Percentiles rank a stretch among this genome's conserved stretches.
Conservation (phyloP, 2,888 invertebrate species). For the Limnephilus lunatus region DNA sequence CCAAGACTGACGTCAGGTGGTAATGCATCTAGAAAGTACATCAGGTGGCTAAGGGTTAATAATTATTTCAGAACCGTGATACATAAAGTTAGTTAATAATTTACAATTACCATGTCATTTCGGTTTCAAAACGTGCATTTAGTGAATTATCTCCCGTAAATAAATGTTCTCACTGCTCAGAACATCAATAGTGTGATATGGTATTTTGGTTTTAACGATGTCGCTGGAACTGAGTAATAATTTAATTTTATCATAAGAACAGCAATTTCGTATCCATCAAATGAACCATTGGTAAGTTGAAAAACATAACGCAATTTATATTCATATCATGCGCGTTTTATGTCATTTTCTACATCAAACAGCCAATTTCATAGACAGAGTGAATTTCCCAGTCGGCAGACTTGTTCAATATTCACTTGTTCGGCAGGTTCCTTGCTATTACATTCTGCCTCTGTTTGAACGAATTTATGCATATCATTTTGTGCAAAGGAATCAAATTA, state of each 20-base stretch:
- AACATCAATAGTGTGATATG: not conserved
- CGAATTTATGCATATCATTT: not conserved
- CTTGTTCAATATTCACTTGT: slow-evolving; percentile 29
- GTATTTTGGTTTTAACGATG: not conserved
- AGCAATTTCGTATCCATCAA: not conserved
- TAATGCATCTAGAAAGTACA: no score
- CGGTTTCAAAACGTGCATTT: not conserved
- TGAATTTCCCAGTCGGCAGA: slow-evolving; percentile 34
- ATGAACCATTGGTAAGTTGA: not conserved
- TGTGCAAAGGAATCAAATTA: not conserved
- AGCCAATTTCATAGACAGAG: slow-evolving; percentile 18
- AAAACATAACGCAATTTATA: not conserved
- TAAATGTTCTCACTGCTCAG: not conserved
- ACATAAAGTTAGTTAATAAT: not conserved
- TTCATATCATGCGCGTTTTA: not conserved
- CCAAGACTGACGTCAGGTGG: no score
- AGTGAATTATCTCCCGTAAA: not conserved
- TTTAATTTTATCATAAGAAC: not conserved
- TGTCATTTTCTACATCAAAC: slow-evolving; percentile 29
- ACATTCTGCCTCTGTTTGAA: not conserved
- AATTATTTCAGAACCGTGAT: not conserved
- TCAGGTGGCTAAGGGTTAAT: no score
- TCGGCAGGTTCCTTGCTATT: not conserved
- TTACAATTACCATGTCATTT: not conserved
- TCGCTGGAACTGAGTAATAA: not conserved